Evolutionary conservation across 2,113 vertebrate genomes (phyloP).

Genomic region (Tursiops truncatus): DNA sequence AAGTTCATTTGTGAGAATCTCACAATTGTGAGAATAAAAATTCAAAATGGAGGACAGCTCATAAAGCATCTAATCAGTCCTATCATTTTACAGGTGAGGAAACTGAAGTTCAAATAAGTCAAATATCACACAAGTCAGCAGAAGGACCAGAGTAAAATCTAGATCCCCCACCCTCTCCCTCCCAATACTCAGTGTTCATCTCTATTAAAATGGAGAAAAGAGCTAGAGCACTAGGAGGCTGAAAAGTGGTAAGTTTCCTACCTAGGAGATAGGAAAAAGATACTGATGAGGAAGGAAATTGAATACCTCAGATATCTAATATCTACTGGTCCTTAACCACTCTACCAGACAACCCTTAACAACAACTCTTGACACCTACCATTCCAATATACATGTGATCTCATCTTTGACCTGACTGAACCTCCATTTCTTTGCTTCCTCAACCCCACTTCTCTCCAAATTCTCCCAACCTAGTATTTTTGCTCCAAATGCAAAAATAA

Average conservation of each 20-base stretch:
- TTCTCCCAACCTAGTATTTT: constrained; percentile 4
- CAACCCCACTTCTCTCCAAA: not conserved
- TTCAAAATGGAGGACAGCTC: not conserved
- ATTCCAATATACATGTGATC: not conserved
- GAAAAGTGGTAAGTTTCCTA: not conserved
- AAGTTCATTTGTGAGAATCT: not conserved
- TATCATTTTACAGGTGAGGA: not conserved
- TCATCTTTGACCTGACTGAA: constrained; percentile 10
- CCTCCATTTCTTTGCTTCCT: not conserved
- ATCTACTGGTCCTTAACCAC: not conserved
- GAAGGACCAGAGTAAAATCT: not conserved
- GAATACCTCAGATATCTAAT: not conserved
- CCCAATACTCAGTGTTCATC: not conserved
- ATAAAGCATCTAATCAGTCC: not conserved
- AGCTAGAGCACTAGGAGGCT: not conserved
- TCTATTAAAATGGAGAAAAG: not conserved
- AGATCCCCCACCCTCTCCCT: not conserved
- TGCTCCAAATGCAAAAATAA: not conserved
- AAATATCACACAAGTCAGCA: not conserved
- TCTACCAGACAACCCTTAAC: not conserved
- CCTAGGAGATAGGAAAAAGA: not conserved
- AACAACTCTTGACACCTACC: not conserved
- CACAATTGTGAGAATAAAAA: not conserved
- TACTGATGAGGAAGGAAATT: not conserved
- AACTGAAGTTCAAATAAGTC: not conserved